Base-by-base conservation (phyloP, 2,113 vertebrate genomes). In the Saguinus imperator region DNA sequence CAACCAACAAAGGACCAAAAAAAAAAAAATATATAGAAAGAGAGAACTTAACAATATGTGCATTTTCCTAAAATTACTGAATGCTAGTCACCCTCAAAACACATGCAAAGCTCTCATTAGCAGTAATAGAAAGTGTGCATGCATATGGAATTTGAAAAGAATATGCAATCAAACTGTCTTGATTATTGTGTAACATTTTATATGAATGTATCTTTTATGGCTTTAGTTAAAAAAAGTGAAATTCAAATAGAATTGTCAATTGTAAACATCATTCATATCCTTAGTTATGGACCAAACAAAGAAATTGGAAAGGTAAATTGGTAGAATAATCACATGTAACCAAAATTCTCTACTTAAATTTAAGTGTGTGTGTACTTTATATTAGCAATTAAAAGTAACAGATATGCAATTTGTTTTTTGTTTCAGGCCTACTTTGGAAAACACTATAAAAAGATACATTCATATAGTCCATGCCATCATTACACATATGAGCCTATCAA, bases 41-140 rank as follows among this genome's bases (percentile, higher is more conserved):
- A 40, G 61, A 77, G 11, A 94, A 77, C 10, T 90, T 52, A 88
- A 88, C 43, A 96, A 90, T 93, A 88, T 82, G 66, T 76, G 66
- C 68, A 88, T 89, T 95, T 86, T 93, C 72, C 88, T 52, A 93
- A 95, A 96, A 94, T 82, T 77, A 64, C 35, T 32, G 20, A 52
- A 91, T 79, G 35, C 23, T 75, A 82, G 81, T 73, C 37, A n/a
- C 25, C 64, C 52, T 81, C 18, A 73, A 94, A 84, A 72, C 25
- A 61, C 13, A 45, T 35, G 48, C 48, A 93, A 91, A 93, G 13
- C 27, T 91, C 1, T 40, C 48, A 50, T 93, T 73, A 95, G 48
- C n/a, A 17, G 27, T 92, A 72, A 86, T 7, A 93, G n/a, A 95
- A 89, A 80, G 43, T 29, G 12, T 21, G 27, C 5, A 57, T 70